These are phyloP conservation scores for Collichthys lucidus DNA, from an alignment of 2,113 vertebrate genomes.

Conservation along the genomic window DNA sequence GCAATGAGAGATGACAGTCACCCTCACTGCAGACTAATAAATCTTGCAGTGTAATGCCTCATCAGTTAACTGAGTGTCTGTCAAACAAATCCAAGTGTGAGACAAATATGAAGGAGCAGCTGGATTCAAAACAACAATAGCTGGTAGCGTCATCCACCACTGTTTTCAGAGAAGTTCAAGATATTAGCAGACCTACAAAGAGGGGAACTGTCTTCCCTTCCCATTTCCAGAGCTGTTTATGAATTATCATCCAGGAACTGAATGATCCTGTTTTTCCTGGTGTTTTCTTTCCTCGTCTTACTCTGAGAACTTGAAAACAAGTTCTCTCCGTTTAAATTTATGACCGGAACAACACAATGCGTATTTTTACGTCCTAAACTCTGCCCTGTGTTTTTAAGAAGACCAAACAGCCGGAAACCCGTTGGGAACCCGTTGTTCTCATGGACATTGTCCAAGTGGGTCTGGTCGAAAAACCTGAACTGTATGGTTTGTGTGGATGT, in stretches of 20 bases:
- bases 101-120: not conserved
- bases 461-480: not conserved
- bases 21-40: slow-evolving; percentile 41
- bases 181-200: not conserved
- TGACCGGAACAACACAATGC: not conserved
- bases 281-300: not conserved
- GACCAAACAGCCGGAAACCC: not conserved
- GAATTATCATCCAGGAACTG: not conserved
- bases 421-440: not conserved
- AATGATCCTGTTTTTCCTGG: slow-evolving; percentile 1
- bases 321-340: not conserved
- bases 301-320: slow-evolving; percentile 21
- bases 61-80: slow-evolving; percentile 13
- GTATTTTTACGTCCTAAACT: slow-evolving; percentile 2
- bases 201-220: not conserved
- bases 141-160: not conserved
- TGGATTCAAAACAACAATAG: not conserved
- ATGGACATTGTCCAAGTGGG: not conserved
- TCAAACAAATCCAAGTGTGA: slow-evolving; percentile 16
- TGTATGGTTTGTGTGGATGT: not conserved
- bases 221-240: not conserved
- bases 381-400: not conserved
- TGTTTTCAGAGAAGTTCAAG: no score
- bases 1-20: slow-evolving; percentile 11
- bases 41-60: slow-evolving; percentile 27